phyloP scores from a whole-genome alignment of 1,140 invertebrate species.

The Drosophila leontia region DNA sequence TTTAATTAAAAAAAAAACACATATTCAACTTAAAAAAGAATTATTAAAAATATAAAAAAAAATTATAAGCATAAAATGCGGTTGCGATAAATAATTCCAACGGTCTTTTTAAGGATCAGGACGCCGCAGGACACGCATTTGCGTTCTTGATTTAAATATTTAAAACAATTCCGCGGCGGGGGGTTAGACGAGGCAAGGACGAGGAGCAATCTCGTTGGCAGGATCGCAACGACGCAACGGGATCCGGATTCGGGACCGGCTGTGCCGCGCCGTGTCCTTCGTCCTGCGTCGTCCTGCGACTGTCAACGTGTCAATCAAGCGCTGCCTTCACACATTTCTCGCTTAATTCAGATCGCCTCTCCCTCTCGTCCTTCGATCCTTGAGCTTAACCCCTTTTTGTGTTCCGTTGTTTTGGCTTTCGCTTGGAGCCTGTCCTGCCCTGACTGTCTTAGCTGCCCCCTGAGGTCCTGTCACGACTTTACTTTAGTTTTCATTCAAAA shows the following conservation, averaged over 20 bases:
- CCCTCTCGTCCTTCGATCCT: constrained; percentile 5
- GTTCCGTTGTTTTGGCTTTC: not conserved
- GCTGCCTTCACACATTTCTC: constrained; percentile 41
- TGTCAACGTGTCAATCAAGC: constrained; percentile 61
- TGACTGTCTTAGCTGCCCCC: not conserved
- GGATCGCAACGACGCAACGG: constrained; percentile 36
- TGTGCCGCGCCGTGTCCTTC: constrained; percentile 36
- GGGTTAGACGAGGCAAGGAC: constrained; percentile 10
- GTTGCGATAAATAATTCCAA: not conserved
- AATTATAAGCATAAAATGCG: not conserved
- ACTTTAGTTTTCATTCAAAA: not conserved
- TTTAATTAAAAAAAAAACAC: no score
- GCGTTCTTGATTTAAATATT: constrained; percentile 16
- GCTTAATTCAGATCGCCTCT: constrained; percentile 47
- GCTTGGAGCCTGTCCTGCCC: constrained; percentile 4
- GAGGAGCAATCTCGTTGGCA: constrained; percentile 28
- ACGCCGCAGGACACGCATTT: constrained; percentile 40
- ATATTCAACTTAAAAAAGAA: not conserved
- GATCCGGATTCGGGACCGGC: constrained; percentile 41
- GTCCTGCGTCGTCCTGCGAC: constrained; percentile 38
- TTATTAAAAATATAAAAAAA: not conserved
- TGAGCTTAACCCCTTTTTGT: constrained; percentile 24
- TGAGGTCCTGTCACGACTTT: constrained; percentile 2
- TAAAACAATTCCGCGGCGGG: constrained; percentile 55
- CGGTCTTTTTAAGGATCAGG: constrained; percentile 6